phyloP scores from a whole-genome alignment of 2,797 vertebrate species.

The Sylvilagus floridanus region DNA sequence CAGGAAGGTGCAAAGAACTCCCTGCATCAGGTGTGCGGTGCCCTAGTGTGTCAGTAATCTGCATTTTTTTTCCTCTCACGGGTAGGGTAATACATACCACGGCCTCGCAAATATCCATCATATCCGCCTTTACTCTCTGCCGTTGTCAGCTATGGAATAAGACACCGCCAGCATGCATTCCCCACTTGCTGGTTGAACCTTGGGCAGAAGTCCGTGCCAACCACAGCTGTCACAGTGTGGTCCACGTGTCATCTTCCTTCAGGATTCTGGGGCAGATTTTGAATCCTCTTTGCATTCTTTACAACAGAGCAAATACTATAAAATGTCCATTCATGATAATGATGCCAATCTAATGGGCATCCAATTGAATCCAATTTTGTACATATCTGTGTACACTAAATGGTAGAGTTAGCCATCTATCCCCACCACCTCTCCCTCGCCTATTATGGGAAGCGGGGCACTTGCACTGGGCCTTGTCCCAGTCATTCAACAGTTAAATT shows the following conservation, averaged over 20 bases:
- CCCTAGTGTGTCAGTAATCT: background rate
- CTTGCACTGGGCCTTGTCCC: background rate
- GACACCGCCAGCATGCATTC: background rate
- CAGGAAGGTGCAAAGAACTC: background rate
- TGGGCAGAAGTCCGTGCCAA: background rate
- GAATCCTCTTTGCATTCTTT: background rate
- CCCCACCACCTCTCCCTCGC: background rate
- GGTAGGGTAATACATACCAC: background rate
- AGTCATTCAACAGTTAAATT: background rate
- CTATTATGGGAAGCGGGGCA: background rate
- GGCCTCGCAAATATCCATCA: background rate
- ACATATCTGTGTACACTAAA: background rate
- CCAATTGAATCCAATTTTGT: background rate
- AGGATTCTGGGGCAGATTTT: background rate
- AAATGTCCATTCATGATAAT: background rate
- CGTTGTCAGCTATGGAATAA: background rate
- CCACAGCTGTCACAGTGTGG: background rate
- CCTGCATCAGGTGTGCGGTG: background rate
- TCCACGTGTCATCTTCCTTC: background rate
- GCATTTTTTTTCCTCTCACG: slow-evolving; percentile 22
- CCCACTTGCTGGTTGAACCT: background rate
- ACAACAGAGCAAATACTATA: slow-evolving; percentile 27
- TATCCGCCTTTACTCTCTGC: background rate
- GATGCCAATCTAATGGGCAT: background rate
- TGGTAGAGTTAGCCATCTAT: background rate